phyloP scores from a whole-genome alignment of 2,113 vertebrate species.

The Thoracochromis brauschi region DNA sequence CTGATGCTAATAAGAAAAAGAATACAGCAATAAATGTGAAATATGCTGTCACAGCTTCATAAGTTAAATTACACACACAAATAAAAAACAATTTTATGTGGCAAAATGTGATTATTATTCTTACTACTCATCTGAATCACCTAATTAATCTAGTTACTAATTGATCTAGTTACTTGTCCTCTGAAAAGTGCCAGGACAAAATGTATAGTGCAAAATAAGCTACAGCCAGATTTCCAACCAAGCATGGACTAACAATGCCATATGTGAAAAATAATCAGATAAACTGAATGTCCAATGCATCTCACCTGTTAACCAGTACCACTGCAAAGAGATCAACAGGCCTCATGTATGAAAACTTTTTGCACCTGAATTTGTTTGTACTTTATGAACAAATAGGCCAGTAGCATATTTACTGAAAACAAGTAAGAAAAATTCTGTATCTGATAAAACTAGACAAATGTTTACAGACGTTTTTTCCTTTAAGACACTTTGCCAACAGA shows the following conservation, averaged over 20 bases:
- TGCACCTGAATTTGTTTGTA: not conserved
- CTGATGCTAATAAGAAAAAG: not conserved
- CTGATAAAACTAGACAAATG: not conserved
- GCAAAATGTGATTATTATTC: not conserved
- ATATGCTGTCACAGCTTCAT: not conserved
- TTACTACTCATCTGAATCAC: not conserved
- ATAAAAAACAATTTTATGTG: not conserved
- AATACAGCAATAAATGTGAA: not conserved
- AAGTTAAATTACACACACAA: not conserved
- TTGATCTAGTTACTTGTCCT: not conserved
- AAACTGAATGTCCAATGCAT: not conserved
- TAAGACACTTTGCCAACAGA: not conserved
- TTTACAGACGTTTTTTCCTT: not conserved
- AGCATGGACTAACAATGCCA: not conserved
- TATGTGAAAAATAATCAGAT: not conserved
- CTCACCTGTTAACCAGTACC: not conserved
- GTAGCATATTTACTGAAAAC: not conserved
- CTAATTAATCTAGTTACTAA: not conserved
- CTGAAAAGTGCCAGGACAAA: accelerated
- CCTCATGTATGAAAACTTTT: not conserved
- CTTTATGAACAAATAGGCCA: not conserved
- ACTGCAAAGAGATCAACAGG: not conserved
- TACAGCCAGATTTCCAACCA: not conserved
- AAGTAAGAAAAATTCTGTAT: not conserved
- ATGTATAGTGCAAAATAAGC: not conserved